A percentile compares a stretch with the other conserved stretches of the same genome.
Conservation (phyloP, 2,888 invertebrate genomes). For the Eremobia ochroleuca region DNA sequence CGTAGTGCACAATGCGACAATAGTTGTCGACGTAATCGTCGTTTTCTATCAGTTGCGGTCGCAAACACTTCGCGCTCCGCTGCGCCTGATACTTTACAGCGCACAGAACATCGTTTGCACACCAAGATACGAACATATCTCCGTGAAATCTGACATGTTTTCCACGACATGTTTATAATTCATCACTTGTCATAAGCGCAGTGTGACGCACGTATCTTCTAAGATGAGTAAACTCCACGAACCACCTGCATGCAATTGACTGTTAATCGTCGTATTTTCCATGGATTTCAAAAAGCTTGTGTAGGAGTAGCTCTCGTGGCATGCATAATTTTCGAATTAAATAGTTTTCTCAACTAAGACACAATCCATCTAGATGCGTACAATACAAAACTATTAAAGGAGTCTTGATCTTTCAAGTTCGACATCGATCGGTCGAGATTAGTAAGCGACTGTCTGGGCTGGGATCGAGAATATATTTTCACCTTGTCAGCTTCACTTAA, state of each 20-base stretch:
- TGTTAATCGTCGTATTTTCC: conserved; percentile 50
- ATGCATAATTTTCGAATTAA: conserved; percentile 56
- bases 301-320: conserved; percentile 61
- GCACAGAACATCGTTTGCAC: conserved; percentile 74
- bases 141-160: conserved; percentile 41
- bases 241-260: conserved; percentile 19
- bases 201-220: conserved; percentile 15
- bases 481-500: background rate
- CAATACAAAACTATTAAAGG: background rate
- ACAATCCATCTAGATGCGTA: conserved; percentile 18
- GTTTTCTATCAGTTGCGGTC: conserved; percentile 90
- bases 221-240: conserved; percentile 38
- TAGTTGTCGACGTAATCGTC: conserved; percentile 86
- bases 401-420: conserved; percentile 12
- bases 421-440: conserved; percentile 8
- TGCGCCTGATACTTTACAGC: conserved; percentile 75
- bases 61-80: conserved; percentile 86
- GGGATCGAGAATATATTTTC: background rate
- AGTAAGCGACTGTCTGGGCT: conserved; percentile 4
- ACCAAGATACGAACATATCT: conserved; percentile 58
- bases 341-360: conserved; percentile 34
- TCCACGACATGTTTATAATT: conserved; percentile 33
- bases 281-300: conserved; percentile 48
- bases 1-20: conserved; percentile 87
- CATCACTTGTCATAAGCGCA: conserved; percentile 25